These are phyloP conservation scores for Equus przewalskii DNA, from an alignment of 2,113 vertebrate species.

Conservation along the genomic window DNA sequence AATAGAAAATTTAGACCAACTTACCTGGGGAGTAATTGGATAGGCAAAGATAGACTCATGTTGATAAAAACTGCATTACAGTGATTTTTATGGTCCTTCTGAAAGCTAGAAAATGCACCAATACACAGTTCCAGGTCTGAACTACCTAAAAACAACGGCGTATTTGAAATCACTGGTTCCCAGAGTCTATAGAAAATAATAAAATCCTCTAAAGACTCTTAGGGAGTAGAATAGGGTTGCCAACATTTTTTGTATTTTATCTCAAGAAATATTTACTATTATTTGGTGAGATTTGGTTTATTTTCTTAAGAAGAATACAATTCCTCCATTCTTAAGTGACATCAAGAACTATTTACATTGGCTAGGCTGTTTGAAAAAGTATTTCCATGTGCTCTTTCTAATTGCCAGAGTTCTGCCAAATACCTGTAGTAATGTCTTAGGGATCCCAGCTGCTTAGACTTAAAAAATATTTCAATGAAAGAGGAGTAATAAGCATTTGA, in stretches of 20 bases:
- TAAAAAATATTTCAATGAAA: conserved; percentile 8
- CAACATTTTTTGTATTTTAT: neutral
- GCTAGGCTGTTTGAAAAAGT: conserved; percentile 12
- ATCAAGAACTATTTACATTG: conserved; percentile 24
- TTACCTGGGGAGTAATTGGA: neutral
- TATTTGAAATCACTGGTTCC: neutral
- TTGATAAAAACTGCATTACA: neutral
- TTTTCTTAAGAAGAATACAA: conserved; percentile 33
- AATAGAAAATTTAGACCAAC: neutral
- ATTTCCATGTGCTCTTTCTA: neutral
- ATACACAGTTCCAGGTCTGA: neutral
- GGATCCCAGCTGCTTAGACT: neutral
- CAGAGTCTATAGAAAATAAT: neutral
- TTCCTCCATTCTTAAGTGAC: conserved; percentile 21
- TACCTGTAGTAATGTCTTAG: neutral
- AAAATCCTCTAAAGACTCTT: neutral
- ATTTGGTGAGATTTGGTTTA: neutral
- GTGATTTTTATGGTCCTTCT: neutral
- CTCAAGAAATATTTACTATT: conserved; percentile 26
- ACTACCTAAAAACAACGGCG: neutral
- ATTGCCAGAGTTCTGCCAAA: neutral
- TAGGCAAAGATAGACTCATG: neutral
- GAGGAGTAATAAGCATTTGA: neutral
- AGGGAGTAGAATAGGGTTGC: neutral
- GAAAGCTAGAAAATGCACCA: neutral